These are phyloP conservation scores for Chalcosyrphus nemorum DNA, from an alignment of 2,888 invertebrate species.

Conservation along the genomic window DNA sequence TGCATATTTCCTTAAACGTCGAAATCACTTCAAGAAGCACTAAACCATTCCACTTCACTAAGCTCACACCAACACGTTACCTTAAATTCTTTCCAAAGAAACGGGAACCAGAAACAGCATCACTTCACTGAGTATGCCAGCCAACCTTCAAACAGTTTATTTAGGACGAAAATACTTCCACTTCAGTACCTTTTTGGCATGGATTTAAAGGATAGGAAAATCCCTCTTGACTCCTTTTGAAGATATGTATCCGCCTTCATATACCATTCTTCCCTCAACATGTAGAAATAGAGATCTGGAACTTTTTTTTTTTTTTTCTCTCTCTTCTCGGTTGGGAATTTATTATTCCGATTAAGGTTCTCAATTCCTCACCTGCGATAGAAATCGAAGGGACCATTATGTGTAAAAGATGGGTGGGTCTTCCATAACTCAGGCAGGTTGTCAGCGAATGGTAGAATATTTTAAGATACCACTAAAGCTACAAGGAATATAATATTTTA, in stretches of 20 bases:
- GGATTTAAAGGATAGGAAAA: conserved; percentile 21
- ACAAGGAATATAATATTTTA: not conserved
- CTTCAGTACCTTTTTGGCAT: conserved; percentile 33
- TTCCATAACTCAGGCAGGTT: conserved; percentile 17
- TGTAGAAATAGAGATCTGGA: conserved; percentile 10
- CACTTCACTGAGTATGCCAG: not conserved
- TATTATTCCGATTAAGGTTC: conserved; percentile 37
- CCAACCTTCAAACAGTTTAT: conserved; percentile 24
- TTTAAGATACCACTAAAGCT: not conserved
- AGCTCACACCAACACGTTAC: not conserved
- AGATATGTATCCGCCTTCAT: not conserved
- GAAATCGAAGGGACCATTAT: conserved; percentile 4
- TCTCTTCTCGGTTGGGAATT: conserved; percentile 8
- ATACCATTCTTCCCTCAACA: not conserved
- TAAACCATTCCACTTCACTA: conserved; percentile 8
- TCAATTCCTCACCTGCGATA: conserved; percentile 37
- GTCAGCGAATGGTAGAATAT: not conserved
- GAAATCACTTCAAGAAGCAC: conserved; percentile 28
- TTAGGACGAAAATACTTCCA: conserved; percentile 38
- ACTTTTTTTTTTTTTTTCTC: not conserved
- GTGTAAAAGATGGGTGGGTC: not conserved
- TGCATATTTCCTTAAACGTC: not conserved
- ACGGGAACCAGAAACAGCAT: not conserved
- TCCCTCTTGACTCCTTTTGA: not conserved
- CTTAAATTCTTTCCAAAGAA: not conserved